Base-by-base conservation (phyloP, 2,113 vertebrate genomes). In the Leuciscus idus region DNA sequence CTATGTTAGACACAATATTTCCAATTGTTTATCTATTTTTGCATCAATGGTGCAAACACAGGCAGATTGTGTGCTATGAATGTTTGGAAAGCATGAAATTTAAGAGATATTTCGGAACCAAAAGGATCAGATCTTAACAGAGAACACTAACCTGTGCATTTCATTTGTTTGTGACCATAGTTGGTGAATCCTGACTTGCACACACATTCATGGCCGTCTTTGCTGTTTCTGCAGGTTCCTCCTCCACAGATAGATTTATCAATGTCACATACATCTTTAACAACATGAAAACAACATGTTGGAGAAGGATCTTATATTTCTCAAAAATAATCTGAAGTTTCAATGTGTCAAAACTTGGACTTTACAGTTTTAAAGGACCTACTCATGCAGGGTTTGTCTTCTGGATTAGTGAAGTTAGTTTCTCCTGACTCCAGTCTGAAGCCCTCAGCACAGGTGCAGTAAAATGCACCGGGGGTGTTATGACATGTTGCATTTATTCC, bases 121-220 rank as follows among this genome's bases (percentile, higher is more conserved):
- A 30, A 66, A 30, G 33, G 3, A 36, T 21, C 15, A 23, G 19
- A 57, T 36, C 19, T 36, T 0, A 46, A 68, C 2, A 68, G 28
- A 28, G 23, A 28, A 57, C 70, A 73, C 89, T 89, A 85, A 94
- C 94, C 90, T 12, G 84, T 89, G 83, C 93, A 95, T 2, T 3
- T 89, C 33, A 57, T 81, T n/a, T 11, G 43, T 4, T 87, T 82
- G 48, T 85, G 83, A 72, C 88, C 89, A 61, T 94, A 93, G 91
- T 94, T 93, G 62, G 87, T 88, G 86, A 88, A 94, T 33, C 93
- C 94, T 5, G 1, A 0, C 0, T 11, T 77, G 80, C 95, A 95
- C 4, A 4, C 13, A 83, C 94, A 96, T n/a, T 30, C 81, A 79
- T 92, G 88, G 0, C 92, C 85, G 0, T 73, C 52, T 57, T 2